A percentile compares a stretch with the other conserved stretches of the same genome.
phyloP scores from a whole-genome alignment of 2,888 invertebrate species.

The Nasonia oneida region DNA sequence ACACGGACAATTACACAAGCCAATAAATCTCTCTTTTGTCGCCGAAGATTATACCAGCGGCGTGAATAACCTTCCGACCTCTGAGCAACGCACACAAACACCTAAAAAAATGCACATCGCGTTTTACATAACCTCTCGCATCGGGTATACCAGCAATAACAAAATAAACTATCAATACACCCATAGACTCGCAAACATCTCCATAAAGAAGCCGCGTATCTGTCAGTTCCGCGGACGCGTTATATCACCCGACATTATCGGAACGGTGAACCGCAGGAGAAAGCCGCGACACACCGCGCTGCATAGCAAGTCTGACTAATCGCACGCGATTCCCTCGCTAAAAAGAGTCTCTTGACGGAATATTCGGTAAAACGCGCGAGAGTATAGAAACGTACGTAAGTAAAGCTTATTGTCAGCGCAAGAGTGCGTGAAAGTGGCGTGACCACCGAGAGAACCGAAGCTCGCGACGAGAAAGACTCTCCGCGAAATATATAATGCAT shows the following conservation, averaged over 20 bases:
- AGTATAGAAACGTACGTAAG: neutral
- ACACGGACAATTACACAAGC: neutral
- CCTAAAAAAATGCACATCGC: neutral
- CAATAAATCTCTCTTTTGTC: neutral
- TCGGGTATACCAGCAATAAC: neutral
- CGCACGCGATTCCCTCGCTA: neutral
- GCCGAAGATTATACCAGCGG: neutral
- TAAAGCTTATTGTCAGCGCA: constrained; percentile 34
- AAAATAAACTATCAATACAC: neutral
- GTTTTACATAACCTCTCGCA: neutral
- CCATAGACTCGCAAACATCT: neutral
- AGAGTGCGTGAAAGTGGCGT: constrained; percentile 41
- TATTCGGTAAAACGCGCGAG: neutral
- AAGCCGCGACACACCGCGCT: constrained; percentile 3
- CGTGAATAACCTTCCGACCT: neutral
- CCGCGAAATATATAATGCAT: neutral
- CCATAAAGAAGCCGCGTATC: neutral
- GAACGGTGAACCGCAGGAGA: neutral
- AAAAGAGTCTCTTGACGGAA: too few relatives aligned
- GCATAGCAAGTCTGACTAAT: neutral
- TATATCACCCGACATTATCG: neutral
- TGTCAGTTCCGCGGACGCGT: neutral
- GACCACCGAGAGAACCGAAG: neutral
- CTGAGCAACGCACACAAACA: neutral
- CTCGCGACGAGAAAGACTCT: neutral